Percentiles rank a stretch among this genome's conserved stretches.
Conservation (phyloP, 2,113 vertebrate genomes). For the Fregetta grallaria region DNA sequence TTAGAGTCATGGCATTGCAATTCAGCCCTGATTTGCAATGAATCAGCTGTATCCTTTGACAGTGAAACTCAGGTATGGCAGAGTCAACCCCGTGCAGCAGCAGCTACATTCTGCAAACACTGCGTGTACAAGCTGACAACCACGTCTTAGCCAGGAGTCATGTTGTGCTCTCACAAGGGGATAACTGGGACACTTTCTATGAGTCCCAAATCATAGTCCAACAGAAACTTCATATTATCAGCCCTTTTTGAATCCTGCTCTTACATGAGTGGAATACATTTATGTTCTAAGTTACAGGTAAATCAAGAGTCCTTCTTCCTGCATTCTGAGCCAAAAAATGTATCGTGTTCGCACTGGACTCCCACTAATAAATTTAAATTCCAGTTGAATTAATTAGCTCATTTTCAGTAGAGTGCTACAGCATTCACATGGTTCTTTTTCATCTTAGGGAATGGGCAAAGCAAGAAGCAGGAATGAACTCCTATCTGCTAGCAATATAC, state of each 20-base stretch:
- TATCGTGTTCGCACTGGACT: background rate
- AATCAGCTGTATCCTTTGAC: background rate
- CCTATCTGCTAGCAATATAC: rapidly evolving
- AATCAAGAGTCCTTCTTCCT: background rate
- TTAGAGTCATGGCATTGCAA: rapidly evolving
- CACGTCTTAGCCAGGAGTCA: background rate
- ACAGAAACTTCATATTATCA: background rate
- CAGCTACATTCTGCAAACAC: background rate
- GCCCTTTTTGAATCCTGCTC: background rate
- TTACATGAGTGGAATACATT: background rate
- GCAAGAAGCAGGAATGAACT: background rate
- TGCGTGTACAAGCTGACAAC: rapidly evolving
- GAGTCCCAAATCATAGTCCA: background rate
- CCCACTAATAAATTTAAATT: background rate
- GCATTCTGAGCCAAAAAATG: background rate
- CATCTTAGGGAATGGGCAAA: background rate
- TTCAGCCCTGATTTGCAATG: background rate
- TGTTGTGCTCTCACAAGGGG: background rate
- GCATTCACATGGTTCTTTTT: background rate
- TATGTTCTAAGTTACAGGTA: background rate
- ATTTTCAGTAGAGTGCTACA: background rate
- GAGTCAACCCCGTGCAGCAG: background rate
- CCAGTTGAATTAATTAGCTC: background rate
- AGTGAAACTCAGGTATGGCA: background rate
- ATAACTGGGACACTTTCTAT: background rate